phyloP scores from a whole-genome alignment of 2,113 vertebrate genomes.

The Calyptomena viridis region DNA sequence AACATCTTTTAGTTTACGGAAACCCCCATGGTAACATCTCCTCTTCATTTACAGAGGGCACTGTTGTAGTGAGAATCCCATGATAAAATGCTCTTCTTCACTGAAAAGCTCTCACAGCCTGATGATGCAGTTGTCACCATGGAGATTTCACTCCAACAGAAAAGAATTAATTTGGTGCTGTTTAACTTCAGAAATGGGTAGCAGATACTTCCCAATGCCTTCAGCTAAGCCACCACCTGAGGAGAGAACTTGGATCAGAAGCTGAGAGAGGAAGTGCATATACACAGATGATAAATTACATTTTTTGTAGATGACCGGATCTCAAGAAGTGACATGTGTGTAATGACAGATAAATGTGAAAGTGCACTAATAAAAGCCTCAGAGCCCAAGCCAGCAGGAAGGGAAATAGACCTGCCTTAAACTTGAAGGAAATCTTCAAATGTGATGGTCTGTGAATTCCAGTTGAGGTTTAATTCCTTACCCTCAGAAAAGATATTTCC shows the following conservation, averaged over 20 bases:
- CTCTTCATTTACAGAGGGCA: slow-evolving; percentile 69
- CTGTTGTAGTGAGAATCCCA: slow-evolving; percentile 65
- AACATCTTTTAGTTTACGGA: slow-evolving; percentile 36
- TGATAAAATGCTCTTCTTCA: background rate
- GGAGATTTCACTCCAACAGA: slow-evolving; percentile 65
- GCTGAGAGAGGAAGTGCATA: slow-evolving; percentile 52
- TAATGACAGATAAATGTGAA: slow-evolving; percentile 44
- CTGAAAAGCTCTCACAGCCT: slow-evolving; percentile 43
- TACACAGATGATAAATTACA: slow-evolving; percentile 14
- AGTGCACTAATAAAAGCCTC: slow-evolving; percentile 27
- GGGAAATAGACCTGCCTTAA: background rate
- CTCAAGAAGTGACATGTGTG: background rate
- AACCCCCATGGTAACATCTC: background rate
- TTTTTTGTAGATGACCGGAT: background rate
- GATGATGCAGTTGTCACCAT: slow-evolving; percentile 71
- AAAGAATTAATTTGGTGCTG: slow-evolving; percentile 19
- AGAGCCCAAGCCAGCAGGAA: slow-evolving; percentile 21
- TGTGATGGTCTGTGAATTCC: slow-evolving; percentile 9
- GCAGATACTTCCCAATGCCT: slow-evolving; percentile 58
- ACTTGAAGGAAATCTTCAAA: slow-evolving; percentile 19
- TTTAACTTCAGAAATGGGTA: slow-evolving; percentile 45
- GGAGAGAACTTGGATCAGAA: slow-evolving; percentile 46
- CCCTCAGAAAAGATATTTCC: background rate
- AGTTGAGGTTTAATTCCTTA: slow-evolving; percentile 1
- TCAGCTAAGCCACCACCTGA: slow-evolving; percentile 50